These are phyloP conservation scores for Neoascia interrupta DNA, from an alignment of 2,888 invertebrate species.

Conservation along the genomic window DNA sequence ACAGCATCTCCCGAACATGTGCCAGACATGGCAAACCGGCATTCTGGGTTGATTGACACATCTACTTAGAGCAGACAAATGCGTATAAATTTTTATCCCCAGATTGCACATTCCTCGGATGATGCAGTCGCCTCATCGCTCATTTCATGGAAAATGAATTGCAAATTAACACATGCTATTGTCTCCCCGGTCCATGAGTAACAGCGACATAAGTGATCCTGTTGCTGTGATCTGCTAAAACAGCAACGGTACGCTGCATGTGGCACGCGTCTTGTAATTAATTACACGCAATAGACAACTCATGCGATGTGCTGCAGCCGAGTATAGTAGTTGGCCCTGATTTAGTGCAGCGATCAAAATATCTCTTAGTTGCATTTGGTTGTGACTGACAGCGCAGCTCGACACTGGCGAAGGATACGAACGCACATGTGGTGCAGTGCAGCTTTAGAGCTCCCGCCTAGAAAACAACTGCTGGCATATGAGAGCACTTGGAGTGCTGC, in stretches of 20 bases:
- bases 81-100: constrained; percentile 39
- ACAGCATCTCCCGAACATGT: constrained; percentile 14
- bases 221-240: constrained; percentile 21
- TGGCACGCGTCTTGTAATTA: constrained; percentile 78
- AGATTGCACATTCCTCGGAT: constrained; percentile 18
- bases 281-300: constrained; percentile 73
- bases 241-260: constrained; percentile 72
- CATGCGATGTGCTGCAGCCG: constrained; percentile 39
- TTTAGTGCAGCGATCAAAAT: constrained; percentile 67
- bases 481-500: constrained; percentile 18
- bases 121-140: constrained; percentile 51
- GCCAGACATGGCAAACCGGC: too few relatives aligned
- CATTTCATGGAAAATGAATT: constrained; percentile 68
- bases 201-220: constrained; percentile 51
- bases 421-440: constrained; percentile 43
- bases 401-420: constrained; percentile 48
- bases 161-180: constrained; percentile 69
- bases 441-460: neutral
- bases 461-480: constrained; percentile 49
- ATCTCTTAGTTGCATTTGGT: constrained; percentile 55
- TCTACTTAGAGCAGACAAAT: constrained; percentile 45
- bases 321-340: constrained; percentile 60
- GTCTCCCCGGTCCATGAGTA: constrained; percentile 53
- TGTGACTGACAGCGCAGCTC: constrained; percentile 51
- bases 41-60: constrained; percentile 60